phyloP scores from a whole-genome alignment of 1,140 invertebrate genomes.

The Ephestia elutella region DNA sequence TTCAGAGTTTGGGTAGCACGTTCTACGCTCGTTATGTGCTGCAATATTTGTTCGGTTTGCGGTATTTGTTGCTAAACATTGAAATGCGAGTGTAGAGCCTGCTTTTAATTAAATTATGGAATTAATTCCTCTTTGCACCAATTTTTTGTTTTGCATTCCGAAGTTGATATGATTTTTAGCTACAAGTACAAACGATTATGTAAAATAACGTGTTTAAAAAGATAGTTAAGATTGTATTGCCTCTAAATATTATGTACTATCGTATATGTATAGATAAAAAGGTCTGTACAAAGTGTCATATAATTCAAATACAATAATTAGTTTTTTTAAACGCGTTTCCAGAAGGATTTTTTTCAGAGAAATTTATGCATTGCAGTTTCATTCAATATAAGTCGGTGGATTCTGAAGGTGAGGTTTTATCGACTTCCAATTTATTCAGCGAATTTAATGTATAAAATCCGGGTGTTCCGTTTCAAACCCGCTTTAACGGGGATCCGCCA shows the following conservation, averaged over 20 bases:
- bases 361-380: constrained; percentile 71
- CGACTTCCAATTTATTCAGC: constrained; percentile 62
- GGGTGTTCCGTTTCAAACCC: constrained; percentile 44
- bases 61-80: background rate
- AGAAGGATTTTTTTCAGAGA: background rate
- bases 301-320: too few species aligned
- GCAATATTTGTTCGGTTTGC: background rate
- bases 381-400: constrained; percentile 82
- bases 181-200: too few species aligned
- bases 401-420: constrained; percentile 50
- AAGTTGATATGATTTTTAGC: too few species aligned
- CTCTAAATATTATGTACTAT: too few species aligned
- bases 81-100: background rate
- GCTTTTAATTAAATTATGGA: too few species aligned
- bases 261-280: too few species aligned
- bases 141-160: too few species aligned
- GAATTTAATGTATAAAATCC: constrained; percentile 59
- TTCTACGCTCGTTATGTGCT: background rate
- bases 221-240: too few species aligned
- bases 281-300: too few species aligned
- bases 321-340: background rate
- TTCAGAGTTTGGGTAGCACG: background rate
- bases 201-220: too few species aligned
- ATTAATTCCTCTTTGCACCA: too few species aligned
- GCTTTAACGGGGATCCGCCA: constrained; percentile 40